Base-by-base conservation (phyloP, 2,888 invertebrate species). In the Falcaria lacertinaria region DNA sequence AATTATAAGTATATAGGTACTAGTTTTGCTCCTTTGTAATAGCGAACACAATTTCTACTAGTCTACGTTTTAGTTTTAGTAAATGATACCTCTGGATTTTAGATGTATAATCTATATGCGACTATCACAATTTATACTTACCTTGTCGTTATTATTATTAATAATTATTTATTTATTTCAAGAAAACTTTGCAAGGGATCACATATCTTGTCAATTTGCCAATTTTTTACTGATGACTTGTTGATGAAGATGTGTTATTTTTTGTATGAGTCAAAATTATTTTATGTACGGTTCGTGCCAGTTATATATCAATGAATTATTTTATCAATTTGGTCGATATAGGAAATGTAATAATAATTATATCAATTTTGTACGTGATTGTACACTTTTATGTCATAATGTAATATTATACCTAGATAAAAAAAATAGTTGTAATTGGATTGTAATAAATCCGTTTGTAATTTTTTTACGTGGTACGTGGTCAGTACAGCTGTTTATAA, bases 21-120 rank as follows among this genome's bases (percentile, higher is more conserved):
- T 48, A 50, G 48, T 50, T 43, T 28, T 45, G 55, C 44, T 57
- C 42, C n/a, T 59, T 54, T 54, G 53, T 63, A 64, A 69, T 72
- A 77, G 70, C 64, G 73, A 78, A 79, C 76, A 83, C 74, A 79
- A 74, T 74, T 69, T 71, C n/a, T 69, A 79, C 86, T 86, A 87
- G 86, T 87, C 86, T 82, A 76, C 55, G 63, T 66, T 56, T 60
- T 79, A 80, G 74, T 68, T 68, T 56, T 73, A 69, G 64, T 56
- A 54, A 71, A 67, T 69, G 68, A 78, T 85, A 85, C 84, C 84
- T 85, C 84, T 78, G 74, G 61, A 69, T 65, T 60, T 63, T 74
- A 73, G 67, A 59, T 52, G 49, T 62, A 57, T 50, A 50, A 48
- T 52, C 45, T 44, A 47, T 54, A 48, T 54, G 54, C 55, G 41